Evolutionary conservation across 2,113 vertebrate species (phyloP).

Genomic region (Clinocottus analis): DNA sequence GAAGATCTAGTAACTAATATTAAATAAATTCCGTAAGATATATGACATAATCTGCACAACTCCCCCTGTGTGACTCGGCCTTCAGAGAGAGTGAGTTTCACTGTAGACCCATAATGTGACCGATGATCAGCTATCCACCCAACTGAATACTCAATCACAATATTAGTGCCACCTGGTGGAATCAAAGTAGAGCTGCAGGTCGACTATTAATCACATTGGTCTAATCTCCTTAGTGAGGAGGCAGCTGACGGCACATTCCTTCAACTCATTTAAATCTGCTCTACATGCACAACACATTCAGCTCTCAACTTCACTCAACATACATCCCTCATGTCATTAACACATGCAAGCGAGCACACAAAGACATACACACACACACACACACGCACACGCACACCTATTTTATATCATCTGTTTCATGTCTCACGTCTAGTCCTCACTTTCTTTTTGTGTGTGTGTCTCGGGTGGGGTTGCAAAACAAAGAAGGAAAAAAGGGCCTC

Average conservation of each 20-base stretch:
- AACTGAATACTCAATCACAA: background rate
- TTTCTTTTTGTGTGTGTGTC: constrained; percentile 18
- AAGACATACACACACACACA: background rate
- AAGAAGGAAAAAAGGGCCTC: background rate
- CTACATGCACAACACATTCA: background rate
- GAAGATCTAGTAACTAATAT: too few relatives aligned
- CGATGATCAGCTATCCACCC: background rate
- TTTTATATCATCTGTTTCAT: too few relatives aligned
- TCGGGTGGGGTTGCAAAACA: background rate
- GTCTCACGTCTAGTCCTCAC: constrained; percentile 17
- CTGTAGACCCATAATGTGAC: background rate
- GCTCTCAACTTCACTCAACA: background rate
- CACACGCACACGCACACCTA: background rate
- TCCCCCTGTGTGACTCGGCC: background rate
- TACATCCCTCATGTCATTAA: background rate
- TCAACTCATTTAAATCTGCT: constrained; percentile 28
- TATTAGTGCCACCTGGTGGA: constrained; percentile 47
- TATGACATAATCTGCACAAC: background rate
- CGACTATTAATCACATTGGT: constrained; percentile 35
- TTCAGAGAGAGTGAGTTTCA: background rate
- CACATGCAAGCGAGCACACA: background rate
- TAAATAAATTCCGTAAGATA: too few relatives aligned
- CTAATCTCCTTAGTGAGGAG: constrained; percentile 53
- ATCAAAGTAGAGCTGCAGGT: constrained; percentile 3
- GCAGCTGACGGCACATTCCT: constrained; percentile 59